Conservation (phyloP, 2,888 invertebrate genomes). For the Drosophila leonis region DNA sequence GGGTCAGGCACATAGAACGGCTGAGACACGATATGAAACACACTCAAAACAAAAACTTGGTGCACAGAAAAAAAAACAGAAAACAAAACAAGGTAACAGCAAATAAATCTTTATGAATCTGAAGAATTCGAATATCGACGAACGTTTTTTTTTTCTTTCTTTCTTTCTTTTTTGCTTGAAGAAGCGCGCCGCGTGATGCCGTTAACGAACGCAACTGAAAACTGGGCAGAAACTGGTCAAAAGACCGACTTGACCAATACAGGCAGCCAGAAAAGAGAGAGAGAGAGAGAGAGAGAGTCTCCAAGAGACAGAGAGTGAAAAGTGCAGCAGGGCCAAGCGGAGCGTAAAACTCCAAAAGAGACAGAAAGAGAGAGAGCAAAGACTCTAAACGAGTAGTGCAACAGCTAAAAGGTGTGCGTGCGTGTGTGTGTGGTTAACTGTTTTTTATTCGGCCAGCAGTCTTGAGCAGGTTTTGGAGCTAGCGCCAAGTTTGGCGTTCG, state of each 20-base stretch:
- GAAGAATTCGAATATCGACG: conserved; percentile 44
- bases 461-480: conserved; percentile 21
- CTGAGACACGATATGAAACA: conserved; percentile 17
- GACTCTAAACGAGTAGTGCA: conserved; percentile 31
- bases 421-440: conserved; percentile 46
- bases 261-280: conserved; percentile 17
- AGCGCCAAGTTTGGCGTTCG: conserved; percentile 60
- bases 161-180: conserved; percentile 13
- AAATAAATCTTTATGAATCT: conserved; percentile 18
- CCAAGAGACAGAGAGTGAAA: conserved; percentile 46
- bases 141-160: conserved; percentile 13
- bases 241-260: conserved; percentile 77
- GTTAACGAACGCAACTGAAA: conserved; percentile 78
- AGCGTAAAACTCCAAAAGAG: conserved; percentile 56
- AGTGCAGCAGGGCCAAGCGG: conserved; percentile 52
- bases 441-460: conserved; percentile 34
- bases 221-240: conserved; percentile 60
- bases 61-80: conserved; percentile 29
- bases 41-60: conserved; percentile 45
- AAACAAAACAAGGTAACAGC: conserved; percentile 5
- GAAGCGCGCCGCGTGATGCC: conserved; percentile 70
- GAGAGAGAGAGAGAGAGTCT: not conserved
- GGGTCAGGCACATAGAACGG: conserved; percentile 50
- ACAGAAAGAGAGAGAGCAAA: conserved; percentile 18
- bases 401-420: conserved; percentile 12